Percentiles rank a stretch among this genome's conserved stretches.
phyloP scores from a whole-genome alignment of 53 echinoderm and acorn worm species.

The Echinometra lucunter region DNA sequence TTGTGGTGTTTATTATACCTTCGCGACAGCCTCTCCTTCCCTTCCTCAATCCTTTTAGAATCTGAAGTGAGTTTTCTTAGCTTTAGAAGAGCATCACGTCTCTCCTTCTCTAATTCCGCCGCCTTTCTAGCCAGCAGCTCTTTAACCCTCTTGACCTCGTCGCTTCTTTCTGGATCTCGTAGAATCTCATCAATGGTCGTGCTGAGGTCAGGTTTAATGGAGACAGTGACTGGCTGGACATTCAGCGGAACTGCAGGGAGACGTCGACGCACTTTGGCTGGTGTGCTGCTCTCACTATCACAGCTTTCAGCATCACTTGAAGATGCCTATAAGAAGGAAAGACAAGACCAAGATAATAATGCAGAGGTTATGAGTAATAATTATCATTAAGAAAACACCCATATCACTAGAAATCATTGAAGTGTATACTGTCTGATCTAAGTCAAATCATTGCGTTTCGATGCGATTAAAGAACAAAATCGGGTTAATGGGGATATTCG shows the following conservation, averaged over 20 bases:
- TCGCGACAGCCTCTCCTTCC: constrained; percentile 75
- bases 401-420: no score
- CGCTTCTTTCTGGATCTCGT: constrained; percentile 77
- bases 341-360: not conserved
- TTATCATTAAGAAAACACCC: no score
- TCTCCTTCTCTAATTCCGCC: constrained; percentile 88
- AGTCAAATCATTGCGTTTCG: no score
- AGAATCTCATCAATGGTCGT: constrained; percentile 67
- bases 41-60: constrained; percentile 77
- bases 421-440: no score
- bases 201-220: constrained; percentile 70
- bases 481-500: no score
- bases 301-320: constrained; percentile 94
- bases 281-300: constrained; percentile 92
- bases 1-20: constrained; percentile 68
- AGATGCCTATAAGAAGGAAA: constrained; percentile 73
- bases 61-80: constrained; percentile 73
- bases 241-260: constrained; percentile 88
- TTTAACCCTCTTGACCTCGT: constrained; percentile 86
- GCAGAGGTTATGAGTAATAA: no score
- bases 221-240: constrained; percentile 76
- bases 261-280: constrained; percentile 83
- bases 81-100: constrained; percentile 80
- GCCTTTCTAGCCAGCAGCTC: constrained; percentile 92
- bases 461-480: no score